Conservation (phyloP, 2,888 invertebrate genomes). For the Parnassius glacialis region DNA sequence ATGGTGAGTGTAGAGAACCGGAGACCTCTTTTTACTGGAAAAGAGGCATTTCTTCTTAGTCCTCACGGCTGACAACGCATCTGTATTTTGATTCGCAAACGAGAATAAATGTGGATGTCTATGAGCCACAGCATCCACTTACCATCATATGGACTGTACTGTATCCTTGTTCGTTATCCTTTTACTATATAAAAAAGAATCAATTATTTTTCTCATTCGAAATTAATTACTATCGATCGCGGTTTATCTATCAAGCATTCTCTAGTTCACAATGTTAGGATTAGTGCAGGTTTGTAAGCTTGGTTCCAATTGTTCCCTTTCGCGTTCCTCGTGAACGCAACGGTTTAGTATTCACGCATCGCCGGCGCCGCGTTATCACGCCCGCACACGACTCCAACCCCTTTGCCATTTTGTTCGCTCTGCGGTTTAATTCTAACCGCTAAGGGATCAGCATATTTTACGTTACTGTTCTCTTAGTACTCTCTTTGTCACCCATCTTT, state of each 20-base stretch:
- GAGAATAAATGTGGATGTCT: no score
- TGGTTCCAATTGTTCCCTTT: constrained; percentile 56
- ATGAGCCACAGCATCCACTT: no score
- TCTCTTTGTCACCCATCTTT: constrained; percentile 45
- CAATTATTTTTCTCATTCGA: constrained; percentile 10
- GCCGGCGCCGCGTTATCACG: constrained; percentile 59
- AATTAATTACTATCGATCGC: constrained; percentile 39
- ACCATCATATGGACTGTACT: no score
- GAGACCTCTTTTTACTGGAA: no score
- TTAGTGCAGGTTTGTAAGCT: constrained; percentile 60
- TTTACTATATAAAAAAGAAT: not conserved
- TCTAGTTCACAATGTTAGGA: constrained; percentile 56
- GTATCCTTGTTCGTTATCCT: no score
- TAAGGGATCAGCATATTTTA: constrained; percentile 75
- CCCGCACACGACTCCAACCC: constrained; percentile 59
- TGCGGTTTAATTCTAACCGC: constrained; percentile 65
- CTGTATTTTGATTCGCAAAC: no score
- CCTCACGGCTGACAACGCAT: no score
- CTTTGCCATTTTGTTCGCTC: constrained; percentile 60
- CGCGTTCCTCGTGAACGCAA: constrained; percentile 50
- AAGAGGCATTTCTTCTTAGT: no score
- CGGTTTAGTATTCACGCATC: constrained; percentile 56
- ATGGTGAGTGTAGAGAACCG: no score
- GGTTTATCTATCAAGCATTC: constrained; percentile 32
- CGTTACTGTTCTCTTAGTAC: constrained; percentile 29